phyloP scores from a whole-genome alignment of 2,888 invertebrate genomes.

The Sabellastarte sp. region DNA sequence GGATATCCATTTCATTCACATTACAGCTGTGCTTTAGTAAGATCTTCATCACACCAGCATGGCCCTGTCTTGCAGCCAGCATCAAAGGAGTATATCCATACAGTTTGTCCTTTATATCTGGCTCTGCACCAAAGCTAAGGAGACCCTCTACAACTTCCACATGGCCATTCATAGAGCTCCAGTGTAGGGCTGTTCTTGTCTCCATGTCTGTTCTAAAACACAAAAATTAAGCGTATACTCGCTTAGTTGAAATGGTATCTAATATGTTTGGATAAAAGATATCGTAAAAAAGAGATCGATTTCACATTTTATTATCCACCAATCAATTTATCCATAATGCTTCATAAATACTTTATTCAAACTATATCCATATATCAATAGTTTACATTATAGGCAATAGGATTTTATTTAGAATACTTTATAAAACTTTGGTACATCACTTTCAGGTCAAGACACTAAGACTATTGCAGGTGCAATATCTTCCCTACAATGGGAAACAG shows the following conservation, averaged over 20 bases:
- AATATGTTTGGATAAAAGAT: too few relatives aligned
- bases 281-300: too few relatives aligned
- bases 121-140: not conserved
- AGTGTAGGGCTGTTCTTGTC: constrained; percentile 3
- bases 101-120: not conserved
- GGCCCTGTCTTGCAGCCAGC: constrained; percentile 1
- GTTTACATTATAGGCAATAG: too few relatives aligned
- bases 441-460: too few relatives aligned
- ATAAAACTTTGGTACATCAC: too few relatives aligned
- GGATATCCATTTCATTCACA: not conserved
- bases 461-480: too few relatives aligned
- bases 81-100: constrained; percentile 3
- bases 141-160: not conserved
- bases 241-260: too few relatives aligned
- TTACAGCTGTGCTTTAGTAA: not conserved
- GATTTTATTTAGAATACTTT: too few relatives aligned
- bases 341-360: not conserved
- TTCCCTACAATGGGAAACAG: too few relatives aligned
- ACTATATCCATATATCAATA: too few relatives aligned
- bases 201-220: not conserved
- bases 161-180: not conserved
- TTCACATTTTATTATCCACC: not conserved
- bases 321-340: not conserved
- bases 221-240: not conserved
- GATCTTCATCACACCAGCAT: not conserved